Base-by-base conservation (phyloP, 2,113 vertebrate genomes). In the Sterrhoptilus dennistouni region DNA sequence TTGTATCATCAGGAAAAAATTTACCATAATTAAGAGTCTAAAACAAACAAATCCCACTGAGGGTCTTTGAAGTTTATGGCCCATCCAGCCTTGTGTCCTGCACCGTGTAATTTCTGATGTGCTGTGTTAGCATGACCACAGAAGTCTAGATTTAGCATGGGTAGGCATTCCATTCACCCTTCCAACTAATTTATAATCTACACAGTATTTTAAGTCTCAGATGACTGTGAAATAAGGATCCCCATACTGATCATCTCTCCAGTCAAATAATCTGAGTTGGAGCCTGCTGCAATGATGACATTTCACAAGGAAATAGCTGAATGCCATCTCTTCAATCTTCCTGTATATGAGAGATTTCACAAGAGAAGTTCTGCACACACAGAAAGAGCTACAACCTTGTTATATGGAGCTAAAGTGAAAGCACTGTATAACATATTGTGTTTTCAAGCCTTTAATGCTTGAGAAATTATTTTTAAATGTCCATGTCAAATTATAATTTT, bases 51-150 rank as follows among this genome's bases (percentile, higher is more conserved):
- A 90, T 77, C 69, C 92, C 66, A 85, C 74, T 40, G 74, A 93
- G 74, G 49, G 49, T 29, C 59, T 89, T 97, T 92, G 93, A 91
- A 92, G 52, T 91, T 96, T 96, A 97, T 92, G 83, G 63, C 9
- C 77, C 91, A 81, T 95, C 52, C 56, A 94, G 72, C 15, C 59
- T 79, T 74, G 63, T 63, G 50, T 63, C 79, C 64, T 83, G 54
- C 54, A 80, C 24, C 50, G 40, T 68, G 78, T 83, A 91, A 95
- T 94, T 93, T 92, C 69, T 77, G 44, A 91, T 93, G 29, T 77
- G 69, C 66, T 90, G 54, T 57, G 49, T 78, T 90, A 80, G 76
- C 66, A 92, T 36, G 49, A 89, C 49, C 1, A 5, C 36, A 52
- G 31, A 71, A 93, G 44, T 40, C 50, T 74, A 65, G 45, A 64